Percentiles rank a stretch among this genome's conserved stretches.
phyloP scores from a whole-genome alignment of 2,888 invertebrate genomes.

The Stenoptilia bipunctidactyla region DNA sequence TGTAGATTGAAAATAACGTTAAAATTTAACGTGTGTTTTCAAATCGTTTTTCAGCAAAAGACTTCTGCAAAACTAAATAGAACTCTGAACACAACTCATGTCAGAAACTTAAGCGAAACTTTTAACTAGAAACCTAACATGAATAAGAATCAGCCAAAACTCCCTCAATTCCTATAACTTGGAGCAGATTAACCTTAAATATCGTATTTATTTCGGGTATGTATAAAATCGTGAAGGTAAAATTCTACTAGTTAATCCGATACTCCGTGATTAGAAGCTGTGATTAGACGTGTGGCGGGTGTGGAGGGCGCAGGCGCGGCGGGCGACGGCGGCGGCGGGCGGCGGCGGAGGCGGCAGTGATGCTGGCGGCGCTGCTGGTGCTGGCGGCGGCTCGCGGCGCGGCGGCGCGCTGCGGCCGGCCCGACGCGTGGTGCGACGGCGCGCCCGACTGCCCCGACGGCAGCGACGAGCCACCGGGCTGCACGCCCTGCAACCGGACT shows the following conservation, averaged over 20 bases:
- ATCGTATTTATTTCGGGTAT: too few species aligned
- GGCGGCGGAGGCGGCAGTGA: conserved; percentile 32
- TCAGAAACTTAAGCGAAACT: too few species aligned
- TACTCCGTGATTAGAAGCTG: conserved; percentile 6
- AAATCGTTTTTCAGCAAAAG: too few species aligned
- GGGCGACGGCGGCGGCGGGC: conserved; percentile 11
- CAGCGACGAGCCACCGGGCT: conserved; percentile 86
- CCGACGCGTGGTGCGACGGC: conserved; percentile 90
- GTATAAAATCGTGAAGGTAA: too few species aligned
- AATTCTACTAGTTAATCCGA: background rate
- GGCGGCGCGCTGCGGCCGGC: conserved; percentile 76
- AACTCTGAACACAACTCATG: too few species aligned
- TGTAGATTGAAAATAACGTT: too few species aligned
- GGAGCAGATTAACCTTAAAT: too few species aligned
- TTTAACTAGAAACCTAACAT: too few species aligned
- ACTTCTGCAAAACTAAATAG: too few species aligned
- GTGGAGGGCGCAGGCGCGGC: conserved; percentile 5
- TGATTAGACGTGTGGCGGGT: conserved; percentile 6
- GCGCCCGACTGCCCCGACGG: conserved; percentile 86
- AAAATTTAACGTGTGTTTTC: too few species aligned
- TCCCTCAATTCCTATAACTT: too few species aligned
- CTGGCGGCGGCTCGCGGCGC: conserved; percentile 28
- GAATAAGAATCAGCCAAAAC: too few species aligned
- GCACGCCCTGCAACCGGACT: conserved; percentile 90
- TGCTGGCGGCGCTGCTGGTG: conserved; percentile 67